Evolutionary conservation across 2,113 vertebrate species (phyloP).

Genomic region (Climacteris rufus): DNA sequence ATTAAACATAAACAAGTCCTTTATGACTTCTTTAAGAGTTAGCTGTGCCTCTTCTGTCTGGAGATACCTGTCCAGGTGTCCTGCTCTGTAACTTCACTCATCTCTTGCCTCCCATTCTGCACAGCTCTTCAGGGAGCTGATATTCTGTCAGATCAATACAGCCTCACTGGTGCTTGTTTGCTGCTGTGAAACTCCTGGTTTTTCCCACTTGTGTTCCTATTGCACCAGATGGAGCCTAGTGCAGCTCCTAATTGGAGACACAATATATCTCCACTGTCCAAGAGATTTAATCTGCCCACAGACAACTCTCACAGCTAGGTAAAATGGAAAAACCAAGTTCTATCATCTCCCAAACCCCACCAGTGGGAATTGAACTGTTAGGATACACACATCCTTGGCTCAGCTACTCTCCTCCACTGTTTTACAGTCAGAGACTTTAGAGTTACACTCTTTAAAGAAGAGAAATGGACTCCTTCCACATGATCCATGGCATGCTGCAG

Average conservation of each 20-base stretch:
- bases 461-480: background rate
- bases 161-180: background rate
- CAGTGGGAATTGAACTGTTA: background rate
- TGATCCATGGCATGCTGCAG: background rate
- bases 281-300: background rate
- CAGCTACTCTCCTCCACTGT: background rate
- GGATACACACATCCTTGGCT: background rate
- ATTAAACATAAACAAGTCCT: background rate
- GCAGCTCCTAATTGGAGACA: background rate
- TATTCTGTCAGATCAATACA: background rate
- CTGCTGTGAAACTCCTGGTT: background rate
- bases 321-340: background rate
- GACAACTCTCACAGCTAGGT: background rate
- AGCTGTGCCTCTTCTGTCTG: background rate
- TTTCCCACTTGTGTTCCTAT: background rate
- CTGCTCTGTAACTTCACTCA: background rate
- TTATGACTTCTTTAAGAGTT: no score
- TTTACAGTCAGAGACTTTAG: background rate
- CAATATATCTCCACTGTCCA: background rate
- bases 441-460: background rate
- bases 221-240: background rate
- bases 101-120: background rate
- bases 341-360: background rate
- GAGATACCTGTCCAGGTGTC: background rate
- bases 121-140: background rate